Percentiles rank a stretch among this genome's conserved stretches.
Conservation (phyloP, 1,140 invertebrate species). For the Goniozus legneri region DNA sequence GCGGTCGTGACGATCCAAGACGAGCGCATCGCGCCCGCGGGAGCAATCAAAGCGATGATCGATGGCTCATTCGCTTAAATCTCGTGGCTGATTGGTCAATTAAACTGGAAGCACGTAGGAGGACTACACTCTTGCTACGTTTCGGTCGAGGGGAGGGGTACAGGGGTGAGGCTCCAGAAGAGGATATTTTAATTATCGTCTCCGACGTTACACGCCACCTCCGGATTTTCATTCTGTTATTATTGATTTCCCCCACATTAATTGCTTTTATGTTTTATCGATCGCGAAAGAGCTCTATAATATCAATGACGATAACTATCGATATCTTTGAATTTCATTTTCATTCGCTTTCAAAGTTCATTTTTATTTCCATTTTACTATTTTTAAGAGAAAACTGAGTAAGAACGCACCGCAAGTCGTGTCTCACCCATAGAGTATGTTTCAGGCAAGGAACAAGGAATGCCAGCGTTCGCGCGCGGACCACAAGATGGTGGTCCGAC, state of each 20-base stretch:
- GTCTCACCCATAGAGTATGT: constrained; percentile 57
- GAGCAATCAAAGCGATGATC: constrained; percentile 45
- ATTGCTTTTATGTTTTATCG: constrained; percentile 42
- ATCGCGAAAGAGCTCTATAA: constrained; percentile 21
- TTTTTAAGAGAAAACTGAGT: constrained; percentile 31
- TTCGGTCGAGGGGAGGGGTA: constrained; percentile 25
- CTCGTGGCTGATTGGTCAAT: constrained; percentile 53
- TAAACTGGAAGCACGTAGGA: constrained; percentile 52
- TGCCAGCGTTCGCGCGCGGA: constrained; percentile 69
- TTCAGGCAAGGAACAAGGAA: constrained; percentile 77
- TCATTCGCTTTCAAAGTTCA: neutral
- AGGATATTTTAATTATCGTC: constrained; percentile 54
- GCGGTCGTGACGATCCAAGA: constrained; percentile 2
- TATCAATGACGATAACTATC: too few relatives aligned
- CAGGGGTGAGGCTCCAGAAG: constrained; percentile 32
- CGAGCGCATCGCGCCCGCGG: constrained; percentile 7
- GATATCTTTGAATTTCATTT: too few relatives aligned
- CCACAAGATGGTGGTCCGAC: constrained; percentile 66
- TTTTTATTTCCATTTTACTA: constrained; percentile 5
- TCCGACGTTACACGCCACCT: constrained; percentile 29
- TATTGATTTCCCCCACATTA: constrained; percentile 47
- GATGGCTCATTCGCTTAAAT: constrained; percentile 49
- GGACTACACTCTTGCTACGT: constrained; percentile 28
- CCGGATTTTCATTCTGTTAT: constrained; percentile 26
- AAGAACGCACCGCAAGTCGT: constrained; percentile 54